Evolutionary conservation across 2,888 invertebrate genomes (phyloP).

Genomic region (Torymus texanus): DNA sequence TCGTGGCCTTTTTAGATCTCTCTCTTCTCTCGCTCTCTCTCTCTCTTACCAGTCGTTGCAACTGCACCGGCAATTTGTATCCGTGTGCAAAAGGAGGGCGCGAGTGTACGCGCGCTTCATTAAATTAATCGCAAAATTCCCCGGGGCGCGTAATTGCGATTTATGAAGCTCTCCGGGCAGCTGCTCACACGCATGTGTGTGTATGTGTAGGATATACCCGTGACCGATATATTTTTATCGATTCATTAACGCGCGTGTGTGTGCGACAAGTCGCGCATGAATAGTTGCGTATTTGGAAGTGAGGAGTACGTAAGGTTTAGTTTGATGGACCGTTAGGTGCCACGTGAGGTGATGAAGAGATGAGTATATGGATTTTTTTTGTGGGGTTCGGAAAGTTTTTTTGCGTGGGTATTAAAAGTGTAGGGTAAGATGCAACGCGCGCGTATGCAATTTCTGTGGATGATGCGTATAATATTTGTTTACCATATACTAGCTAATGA

Average conservation of each 20-base stretch:
- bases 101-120: slow-evolving; percentile 1
- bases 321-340: not conserved
- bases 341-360: not conserved
- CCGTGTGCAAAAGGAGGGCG: slow-evolving; percentile 1
- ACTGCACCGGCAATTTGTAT: slow-evolving; percentile 23
- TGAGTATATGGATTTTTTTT: no score
- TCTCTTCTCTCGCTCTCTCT: not conserved
- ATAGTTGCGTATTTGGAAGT: no score
- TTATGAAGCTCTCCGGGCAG: slow-evolving; percentile 63
- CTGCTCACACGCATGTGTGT: no score
- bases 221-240: slow-evolving; percentile 64
- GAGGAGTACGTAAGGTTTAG: no score
- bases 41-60: no score
- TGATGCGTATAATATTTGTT: no score
- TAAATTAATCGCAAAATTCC: slow-evolving; percentile 65
- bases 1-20: slow-evolving; percentile 17
- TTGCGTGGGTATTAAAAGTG: no score
- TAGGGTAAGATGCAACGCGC: no score
- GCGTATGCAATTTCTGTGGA: no score
- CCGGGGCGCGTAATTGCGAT: slow-evolving; percentile 65
- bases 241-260: slow-evolving; percentile 63
- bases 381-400: no score
- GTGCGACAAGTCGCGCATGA: not conserved
- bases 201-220: slow-evolving; percentile 1
- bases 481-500: no score